Evolutionary conservation across 2,113 vertebrate genomes (phyloP), one percentile per base, ranked within the genome.

Genomic region (Brachypteracias leptosomus): DNA sequence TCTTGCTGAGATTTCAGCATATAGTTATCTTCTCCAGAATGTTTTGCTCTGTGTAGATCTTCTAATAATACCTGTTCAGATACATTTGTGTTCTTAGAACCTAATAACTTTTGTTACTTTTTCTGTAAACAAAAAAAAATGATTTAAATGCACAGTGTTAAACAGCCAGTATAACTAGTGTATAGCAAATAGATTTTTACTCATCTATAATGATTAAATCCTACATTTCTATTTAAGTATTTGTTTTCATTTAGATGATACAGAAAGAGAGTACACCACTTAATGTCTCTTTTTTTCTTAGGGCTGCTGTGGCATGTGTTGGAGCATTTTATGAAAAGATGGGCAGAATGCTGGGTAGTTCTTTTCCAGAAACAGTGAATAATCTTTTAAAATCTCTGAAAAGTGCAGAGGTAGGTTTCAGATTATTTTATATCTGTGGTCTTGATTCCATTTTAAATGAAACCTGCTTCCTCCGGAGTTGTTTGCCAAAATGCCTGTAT

Each of bases 291-390:
- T 33, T 70, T 54, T 97, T 61, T 95, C 75, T 9, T 81, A 99
- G 99, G 72, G 99, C 99, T 97, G 99, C 99, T 14, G 99, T 99
- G 96, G 99, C 99, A 13, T 99, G 99, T 97, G 98, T 99, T 71
- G 99, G 99, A 71, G 99, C 99, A 26, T 99, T 99, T 97, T 99
- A 99, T 97, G 99, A 99, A 97, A 99, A 99, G 98, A 99, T 99
- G 99, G 99, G 99, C 54, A 98, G 99, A 95, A 99, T 99, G 99
- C 96, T 99, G 88, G 99, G 99, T 86, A 99, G 99, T 97, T 99
- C 99, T 89, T 99, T 99, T 97, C 99, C 99, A 17, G 99, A 99
- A 97, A 99, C 99, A 77, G 99, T 99, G 66, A 99, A 98, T 97
- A 99, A 99, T 97, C 98, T 99, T 59, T 96, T 99, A 87, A 99